Conservation (phyloP, 2,113 vertebrate genomes). For the Cavia aperea region DNA sequence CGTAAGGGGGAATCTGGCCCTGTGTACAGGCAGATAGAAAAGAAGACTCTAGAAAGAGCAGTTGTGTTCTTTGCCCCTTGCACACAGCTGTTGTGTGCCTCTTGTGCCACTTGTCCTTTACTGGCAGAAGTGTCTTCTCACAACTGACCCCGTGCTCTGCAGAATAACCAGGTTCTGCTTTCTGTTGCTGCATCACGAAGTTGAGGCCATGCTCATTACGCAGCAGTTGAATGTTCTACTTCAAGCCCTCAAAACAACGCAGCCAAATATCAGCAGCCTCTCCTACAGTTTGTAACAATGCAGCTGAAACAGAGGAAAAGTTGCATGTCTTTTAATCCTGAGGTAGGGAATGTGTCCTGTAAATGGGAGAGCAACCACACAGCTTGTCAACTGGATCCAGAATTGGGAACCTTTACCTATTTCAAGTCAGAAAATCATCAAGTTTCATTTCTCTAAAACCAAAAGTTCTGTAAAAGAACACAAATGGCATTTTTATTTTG, state of each 20-base stretch:
- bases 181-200: background rate
- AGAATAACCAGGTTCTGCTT: background rate
- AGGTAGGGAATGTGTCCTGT: background rate
- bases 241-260: background rate
- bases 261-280: background rate
- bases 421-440: background rate
- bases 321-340: background rate
- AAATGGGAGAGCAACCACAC: background rate
- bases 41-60: background rate
- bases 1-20: background rate
- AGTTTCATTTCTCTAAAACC: slow-evolving; percentile 38
- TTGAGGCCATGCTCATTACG: background rate
- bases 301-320: background rate
- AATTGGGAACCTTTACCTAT: slow-evolving; percentile 21
- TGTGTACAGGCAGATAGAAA: background rate
- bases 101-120: background rate
- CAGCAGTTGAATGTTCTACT: background rate
- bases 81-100: background rate
- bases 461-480: slow-evolving; percentile 27
- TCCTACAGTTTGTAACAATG: background rate
- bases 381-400: slow-evolving; percentile 6
- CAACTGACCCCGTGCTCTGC: background rate
- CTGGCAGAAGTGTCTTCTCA: background rate
- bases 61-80: background rate
- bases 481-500: slow-evolving; percentile 20